Evolutionary conservation across 2,113 vertebrate species (phyloP), one percentile per base, ranked within the genome.

Genomic region (Egretta garzetta): DNA sequence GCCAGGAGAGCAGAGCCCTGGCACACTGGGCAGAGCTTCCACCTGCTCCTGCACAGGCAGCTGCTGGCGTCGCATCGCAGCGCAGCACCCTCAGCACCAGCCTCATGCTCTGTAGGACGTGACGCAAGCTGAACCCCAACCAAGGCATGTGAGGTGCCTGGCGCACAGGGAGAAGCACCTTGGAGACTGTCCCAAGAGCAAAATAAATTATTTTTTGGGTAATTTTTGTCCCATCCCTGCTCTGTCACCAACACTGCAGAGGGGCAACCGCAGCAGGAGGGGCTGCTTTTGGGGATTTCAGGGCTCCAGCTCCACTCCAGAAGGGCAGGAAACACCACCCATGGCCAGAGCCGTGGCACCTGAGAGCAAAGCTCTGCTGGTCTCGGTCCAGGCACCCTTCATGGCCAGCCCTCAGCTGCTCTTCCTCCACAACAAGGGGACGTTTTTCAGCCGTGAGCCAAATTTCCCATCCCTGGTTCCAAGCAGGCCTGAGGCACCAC

Each of bases 401-500:
- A 18, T 0, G 0, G 30, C 33, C 45, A 17, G 21, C 10, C 49
- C 62, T 75, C 4, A 0, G 52, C 58, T 76, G 53, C 20, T 49
- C 56, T 37, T 37, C 27, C 52, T 60, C 66, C 23, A 30, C 45
- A 67, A 9, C 10, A 52, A 39, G 32, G 72, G 59, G 60, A 77
- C 7, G 8, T 18, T 26, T 63, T 72, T 35, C 47, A 83, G 16
- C 55, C 7, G 0, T 6, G 24, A 84, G 45, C 35, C 6, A 22
- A 39, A 94, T 89, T 67, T 49, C 41, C 47, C 39, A 9, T 12
- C 39, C 71, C 53, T 58, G 28, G 53, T 22, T 58, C 33, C 64
- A 33, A 66, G 71, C 49, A 76, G 39, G 59, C 26, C 43, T 74
- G 20, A 43, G 72, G 14, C 53, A 76, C 8, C 19, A 16, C 8